Evolutionary conservation across 2,888 invertebrate genomes (phyloP).

Genomic region (Xestobium rufovillosum): DNA sequence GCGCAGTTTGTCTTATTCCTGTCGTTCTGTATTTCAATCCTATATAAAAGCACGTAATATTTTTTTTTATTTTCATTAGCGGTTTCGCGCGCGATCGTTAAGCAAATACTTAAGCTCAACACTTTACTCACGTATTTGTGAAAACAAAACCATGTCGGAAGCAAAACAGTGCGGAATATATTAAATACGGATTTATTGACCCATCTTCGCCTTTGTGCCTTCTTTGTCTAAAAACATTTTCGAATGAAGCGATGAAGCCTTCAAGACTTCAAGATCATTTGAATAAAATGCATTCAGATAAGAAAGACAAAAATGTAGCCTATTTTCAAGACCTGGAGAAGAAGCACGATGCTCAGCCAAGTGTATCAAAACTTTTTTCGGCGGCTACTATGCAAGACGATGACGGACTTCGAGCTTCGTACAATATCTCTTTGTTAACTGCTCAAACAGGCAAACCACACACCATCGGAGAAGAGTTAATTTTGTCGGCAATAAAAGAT

Average conservation of each 20-base stretch:
- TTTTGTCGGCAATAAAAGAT: constrained; percentile 23
- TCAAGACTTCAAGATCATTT: constrained; percentile 15
- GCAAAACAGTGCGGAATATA: constrained; percentile 15
- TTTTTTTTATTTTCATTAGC: no score
- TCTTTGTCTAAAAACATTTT: constrained; percentile 24
- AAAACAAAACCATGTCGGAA: no score
- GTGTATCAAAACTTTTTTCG: no score
- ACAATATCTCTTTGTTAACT: constrained; percentile 22
- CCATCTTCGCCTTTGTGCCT: constrained; percentile 12
- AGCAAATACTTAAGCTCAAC: no score
- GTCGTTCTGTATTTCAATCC: no score
- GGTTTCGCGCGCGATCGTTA: no score
- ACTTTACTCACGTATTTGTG: no score
- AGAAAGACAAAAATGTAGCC: constrained; percentile 14
- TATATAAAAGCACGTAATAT: no score
- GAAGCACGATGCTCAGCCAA: constrained; percentile 5
- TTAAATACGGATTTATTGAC: constrained; percentile 16
- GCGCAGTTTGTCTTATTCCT: no score
- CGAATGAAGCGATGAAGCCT: constrained; percentile 24
- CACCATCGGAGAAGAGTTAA: constrained; percentile 20
- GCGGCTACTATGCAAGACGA: no score
- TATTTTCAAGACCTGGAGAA: constrained; percentile 11
- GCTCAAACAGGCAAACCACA: constrained; percentile 18
- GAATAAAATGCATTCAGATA: constrained; percentile 15
- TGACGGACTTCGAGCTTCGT: constrained; percentile 27